A percentile compares a stretch with the other conserved stretches of the same genome.
phyloP scores from a whole-genome alignment of 2,888 invertebrate genomes.

The Drosophila tripunctata region DNA sequence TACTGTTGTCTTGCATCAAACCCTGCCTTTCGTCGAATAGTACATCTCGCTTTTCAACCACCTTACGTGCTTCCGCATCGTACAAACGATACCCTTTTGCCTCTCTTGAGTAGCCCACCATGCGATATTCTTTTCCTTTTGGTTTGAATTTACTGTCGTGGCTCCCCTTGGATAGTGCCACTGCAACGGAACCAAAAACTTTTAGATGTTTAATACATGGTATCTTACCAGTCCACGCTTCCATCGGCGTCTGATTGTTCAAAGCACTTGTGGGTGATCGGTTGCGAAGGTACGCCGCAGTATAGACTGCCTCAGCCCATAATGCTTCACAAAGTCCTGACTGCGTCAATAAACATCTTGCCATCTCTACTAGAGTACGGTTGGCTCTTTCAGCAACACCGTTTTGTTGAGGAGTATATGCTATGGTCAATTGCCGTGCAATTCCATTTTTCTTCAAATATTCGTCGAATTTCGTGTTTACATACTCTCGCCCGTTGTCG shows the following conservation, averaged over 20 bases:
- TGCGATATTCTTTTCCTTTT: constrained; percentile 3
- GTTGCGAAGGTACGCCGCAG: constrained; percentile 1
- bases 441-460: not conserved
- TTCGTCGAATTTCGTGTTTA: not conserved
- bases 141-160: not conserved
- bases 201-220: not conserved
- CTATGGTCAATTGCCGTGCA: not conserved
- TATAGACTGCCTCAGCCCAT: not conserved
- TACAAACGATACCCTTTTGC: constrained; percentile 2
- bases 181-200: constrained; percentile 5
- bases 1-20: not conserved
- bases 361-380: not conserved
- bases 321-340: not conserved
- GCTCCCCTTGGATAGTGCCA: not conserved
- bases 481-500: constrained; percentile 33
- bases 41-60: not conserved
- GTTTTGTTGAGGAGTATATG: not conserved
- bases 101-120: not conserved
- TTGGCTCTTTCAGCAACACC: not conserved
- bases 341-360: not conserved
- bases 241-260: not conserved
- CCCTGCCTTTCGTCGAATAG: not conserved
- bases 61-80: not conserved
- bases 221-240: constrained; percentile 9
- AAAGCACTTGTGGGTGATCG: not conserved